A percentile compares a stretch with the other conserved stretches of the same genome.
Evolutionary conservation across 1,140 invertebrate genomes (phyloP).

Genomic region (Protaetia brevitarsis): DNA sequence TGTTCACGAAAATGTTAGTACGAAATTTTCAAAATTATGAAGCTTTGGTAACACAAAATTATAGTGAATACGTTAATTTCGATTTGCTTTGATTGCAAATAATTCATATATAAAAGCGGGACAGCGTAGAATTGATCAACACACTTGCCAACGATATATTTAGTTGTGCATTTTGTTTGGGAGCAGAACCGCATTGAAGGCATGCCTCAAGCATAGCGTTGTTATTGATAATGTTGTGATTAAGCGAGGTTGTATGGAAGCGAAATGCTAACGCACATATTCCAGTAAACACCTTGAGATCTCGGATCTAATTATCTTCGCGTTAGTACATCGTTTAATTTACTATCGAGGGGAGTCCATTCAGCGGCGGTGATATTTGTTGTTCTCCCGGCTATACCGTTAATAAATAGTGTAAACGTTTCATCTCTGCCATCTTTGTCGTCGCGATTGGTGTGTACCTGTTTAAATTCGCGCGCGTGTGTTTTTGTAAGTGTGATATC

Average conservation of each 20-base stretch:
- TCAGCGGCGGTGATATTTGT: background rate
- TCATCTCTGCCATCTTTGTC: background rate
- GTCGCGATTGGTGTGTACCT: background rate
- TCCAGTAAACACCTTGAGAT: background rate
- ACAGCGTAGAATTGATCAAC: too few relatives aligned
- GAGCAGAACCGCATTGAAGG: background rate
- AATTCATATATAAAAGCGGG: too few relatives aligned
- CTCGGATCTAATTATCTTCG: background rate
- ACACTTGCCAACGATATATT: too few relatives aligned
- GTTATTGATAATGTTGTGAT: background rate
- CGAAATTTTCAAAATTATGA: too few relatives aligned
- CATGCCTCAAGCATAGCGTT: background rate
- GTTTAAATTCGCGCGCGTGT: background rate
- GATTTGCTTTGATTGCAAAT: too few relatives aligned
- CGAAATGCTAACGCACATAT: background rate
- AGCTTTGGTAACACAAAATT: too few relatives aligned
- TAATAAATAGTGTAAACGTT: slow-evolving; percentile 6
- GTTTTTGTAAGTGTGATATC: background rate
- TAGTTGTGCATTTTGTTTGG: too few relatives aligned
- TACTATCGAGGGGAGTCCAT: background rate
- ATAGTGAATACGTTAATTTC: too few relatives aligned
- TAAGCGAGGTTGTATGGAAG: slow-evolving; percentile 3
- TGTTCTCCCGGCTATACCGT: background rate
- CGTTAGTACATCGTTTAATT: slow-evolving; percentile 2
- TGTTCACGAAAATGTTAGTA: too few relatives aligned